Evolutionary conservation across 2,797 vertebrate species (phyloP).

Genomic region (Spinus pinus): DNA sequence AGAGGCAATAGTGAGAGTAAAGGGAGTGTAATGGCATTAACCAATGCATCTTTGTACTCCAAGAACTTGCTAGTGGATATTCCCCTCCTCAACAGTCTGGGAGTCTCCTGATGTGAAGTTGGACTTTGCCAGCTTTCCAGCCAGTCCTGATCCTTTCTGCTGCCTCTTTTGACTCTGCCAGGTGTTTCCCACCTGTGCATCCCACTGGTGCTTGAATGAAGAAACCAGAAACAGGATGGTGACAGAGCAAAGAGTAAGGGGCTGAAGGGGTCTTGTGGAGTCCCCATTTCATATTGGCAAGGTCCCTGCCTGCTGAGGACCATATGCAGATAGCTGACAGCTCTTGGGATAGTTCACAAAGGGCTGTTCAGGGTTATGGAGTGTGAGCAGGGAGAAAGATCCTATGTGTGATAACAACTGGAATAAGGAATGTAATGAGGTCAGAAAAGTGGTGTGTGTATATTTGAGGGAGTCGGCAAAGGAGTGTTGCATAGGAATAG

Average conservation of each 20-base stretch:
- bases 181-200: background rate
- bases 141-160: background rate
- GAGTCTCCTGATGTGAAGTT: background rate
- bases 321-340: background rate
- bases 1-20: background rate
- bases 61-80: background rate
- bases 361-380: background rate
- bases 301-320: background rate
- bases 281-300: background rate
- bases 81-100: background rate
- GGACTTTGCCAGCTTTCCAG: constrained; percentile 1
- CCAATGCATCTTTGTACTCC: background rate
- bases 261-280: background rate
- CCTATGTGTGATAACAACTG: background rate
- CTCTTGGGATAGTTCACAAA: background rate
- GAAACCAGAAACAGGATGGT: background rate
- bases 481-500: background rate
- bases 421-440: background rate
- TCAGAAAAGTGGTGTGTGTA: background rate
- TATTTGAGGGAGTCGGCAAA: background rate
- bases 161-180: background rate
- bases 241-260: background rate
- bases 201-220: background rate
- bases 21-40: background rate
- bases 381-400: background rate